These are phyloP conservation scores for Bradynema listronoti DNA, from an alignment of 1,140 invertebrate species.

Conservation along the genomic window DNA sequence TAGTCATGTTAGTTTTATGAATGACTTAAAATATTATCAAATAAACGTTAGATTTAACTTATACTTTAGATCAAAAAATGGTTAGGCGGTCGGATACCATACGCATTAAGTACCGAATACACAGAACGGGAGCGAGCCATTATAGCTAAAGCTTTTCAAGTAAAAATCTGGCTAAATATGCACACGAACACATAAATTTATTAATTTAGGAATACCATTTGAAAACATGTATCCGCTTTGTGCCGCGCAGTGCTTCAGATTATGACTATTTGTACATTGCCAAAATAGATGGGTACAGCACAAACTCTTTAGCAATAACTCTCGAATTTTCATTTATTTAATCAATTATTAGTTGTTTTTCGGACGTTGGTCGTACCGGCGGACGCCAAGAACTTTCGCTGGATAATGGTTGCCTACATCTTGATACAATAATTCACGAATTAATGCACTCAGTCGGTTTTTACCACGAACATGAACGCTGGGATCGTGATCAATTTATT, in stretches of 20 bases:
- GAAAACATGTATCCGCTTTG: slow-evolving; percentile 65
- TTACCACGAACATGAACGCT: slow-evolving; percentile 65
- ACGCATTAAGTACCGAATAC: slow-evolving; percentile 52
- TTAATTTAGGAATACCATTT: slow-evolving; percentile 62
- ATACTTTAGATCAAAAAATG: slow-evolving; percentile 55
- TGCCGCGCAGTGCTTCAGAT: slow-evolving; percentile 60
- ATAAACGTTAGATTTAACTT: too few species aligned
- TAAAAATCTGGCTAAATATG: slow-evolving; percentile 1
- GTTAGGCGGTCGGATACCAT: slow-evolving; percentile 55
- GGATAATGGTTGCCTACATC: slow-evolving; percentile 54
- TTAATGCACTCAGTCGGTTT: slow-evolving; percentile 62
- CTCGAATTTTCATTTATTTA: not conserved
- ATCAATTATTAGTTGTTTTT: slow-evolving; percentile 48
- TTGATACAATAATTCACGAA: slow-evolving; percentile 63
- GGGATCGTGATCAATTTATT: slow-evolving; percentile 56
- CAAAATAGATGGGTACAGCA: slow-evolving; percentile 54
- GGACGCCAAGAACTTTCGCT: slow-evolving; percentile 55
- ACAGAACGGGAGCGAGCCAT: slow-evolving; percentile 52
- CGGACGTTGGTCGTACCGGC: slow-evolving; percentile 54
- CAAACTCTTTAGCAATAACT: not conserved
- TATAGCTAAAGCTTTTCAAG: slow-evolving; percentile 53
- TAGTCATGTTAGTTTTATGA: too few species aligned
- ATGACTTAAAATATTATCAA: too few species aligned
- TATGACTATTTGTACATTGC: slow-evolving; percentile 62
- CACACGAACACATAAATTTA: not conserved